Base-by-base conservation (phyloP, 2,888 invertebrate species). In the Hipparchia sbordonii region DNA sequence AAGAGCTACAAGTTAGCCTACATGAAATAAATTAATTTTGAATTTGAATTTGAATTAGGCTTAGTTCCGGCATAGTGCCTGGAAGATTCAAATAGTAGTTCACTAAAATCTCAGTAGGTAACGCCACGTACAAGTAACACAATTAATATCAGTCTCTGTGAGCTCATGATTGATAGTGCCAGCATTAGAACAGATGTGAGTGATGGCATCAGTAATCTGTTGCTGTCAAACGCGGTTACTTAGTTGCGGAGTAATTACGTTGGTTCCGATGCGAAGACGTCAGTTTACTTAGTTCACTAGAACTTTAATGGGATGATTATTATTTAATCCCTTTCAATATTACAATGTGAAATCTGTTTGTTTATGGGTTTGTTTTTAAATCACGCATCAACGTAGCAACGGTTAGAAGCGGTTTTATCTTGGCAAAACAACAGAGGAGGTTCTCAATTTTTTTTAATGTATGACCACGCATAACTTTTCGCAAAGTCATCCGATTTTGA, bases 101-200 rank as follows among this genome's bases (percentile, higher is more conserved):
- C 5, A 65, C 9, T 52, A 9, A 33, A 65, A 6, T 12, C 12
- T 52, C 13, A 1, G 52, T 39, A 59, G 9, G 23, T 12, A 48
- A 23, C 9, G 45, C 12, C 8, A 33, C 13, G 6, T 39, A 39
- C 68, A 52, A 69, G 69, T 69, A 69, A 85, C 83, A 84, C 85
- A 87, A 87, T 88, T 87, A 87, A 88, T 88, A 87, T 82, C 82
- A 82, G 82, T 83, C 83, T 71, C 78, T 72, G 73, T 6, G 10
- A 69, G 74, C 70, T 77, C 76, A 80, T 87, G 88, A 88, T 88
- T 85, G 87, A 88, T 88, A 77, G 82, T 71, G 72, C 6, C 61
- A 74, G 80, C 81, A 80, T 79, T 78, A 80, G 79, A 77, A 82
- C 87, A 82, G 82, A 79, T 87, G 88, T 78, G 79, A 76, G 78